Evolutionary conservation across 1,140 invertebrate species (phyloP).

Genomic region (Rhopalosiphum padi): DNA sequence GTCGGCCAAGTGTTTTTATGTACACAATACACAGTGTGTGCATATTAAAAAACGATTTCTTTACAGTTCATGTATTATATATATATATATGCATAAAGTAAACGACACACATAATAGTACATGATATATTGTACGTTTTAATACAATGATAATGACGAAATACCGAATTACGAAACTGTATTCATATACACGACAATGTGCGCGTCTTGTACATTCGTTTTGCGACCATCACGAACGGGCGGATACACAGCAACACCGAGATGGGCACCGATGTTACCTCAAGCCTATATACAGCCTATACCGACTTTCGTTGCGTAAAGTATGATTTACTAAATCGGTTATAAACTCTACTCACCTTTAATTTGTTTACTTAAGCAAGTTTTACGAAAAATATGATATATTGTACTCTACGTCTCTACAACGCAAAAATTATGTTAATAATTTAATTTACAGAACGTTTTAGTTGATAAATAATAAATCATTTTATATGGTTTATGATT

Average conservation of each 20-base stretch:
- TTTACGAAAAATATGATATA: background rate
- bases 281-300: background rate
- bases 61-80: background rate
- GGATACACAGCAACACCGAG: background rate
- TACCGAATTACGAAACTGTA: conserved; percentile 30
- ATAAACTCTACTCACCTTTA: background rate
- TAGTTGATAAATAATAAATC: background rate
- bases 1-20: background rate
- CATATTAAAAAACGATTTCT: conserved; percentile 32
- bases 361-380: background rate
- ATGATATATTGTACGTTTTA: background rate
- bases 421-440: background rate
- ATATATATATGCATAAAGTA: background rate
- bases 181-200: background rate
- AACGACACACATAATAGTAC: background rate
- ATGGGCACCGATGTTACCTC: background rate
- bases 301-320: background rate
- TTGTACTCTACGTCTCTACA: background rate
- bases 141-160: conserved; percentile 28
- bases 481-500: too few species aligned
- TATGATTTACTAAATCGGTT: background rate
- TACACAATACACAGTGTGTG: background rate
- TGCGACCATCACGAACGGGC: conserved; percentile 16
- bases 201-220: background rate
- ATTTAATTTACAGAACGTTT: background rate